phyloP scores from a whole-genome alignment of 2,797 vertebrate genomes.

The Anguilla megastoma region DNA sequence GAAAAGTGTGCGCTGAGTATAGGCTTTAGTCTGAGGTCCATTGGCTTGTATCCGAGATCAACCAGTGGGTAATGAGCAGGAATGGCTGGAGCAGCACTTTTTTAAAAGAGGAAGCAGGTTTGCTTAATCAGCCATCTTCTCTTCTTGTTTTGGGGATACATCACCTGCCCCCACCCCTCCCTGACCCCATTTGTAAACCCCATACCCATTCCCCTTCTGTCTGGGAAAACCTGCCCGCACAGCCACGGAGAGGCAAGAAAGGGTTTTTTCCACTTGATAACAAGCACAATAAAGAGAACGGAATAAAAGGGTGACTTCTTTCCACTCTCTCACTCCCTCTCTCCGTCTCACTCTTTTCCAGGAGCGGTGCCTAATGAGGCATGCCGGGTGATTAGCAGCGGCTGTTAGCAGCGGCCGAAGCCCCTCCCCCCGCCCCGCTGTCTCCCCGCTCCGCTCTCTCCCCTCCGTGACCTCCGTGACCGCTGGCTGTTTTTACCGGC shows the following conservation, averaged over 20 bases:
- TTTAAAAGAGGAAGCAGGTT: background rate
- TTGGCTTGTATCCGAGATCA: background rate
- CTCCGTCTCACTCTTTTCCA: conserved; percentile 21
- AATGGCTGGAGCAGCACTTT: background rate
- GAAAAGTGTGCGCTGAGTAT: too few species aligned
- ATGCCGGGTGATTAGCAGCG: conserved; percentile 57
- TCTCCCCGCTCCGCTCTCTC: conserved; percentile 34
- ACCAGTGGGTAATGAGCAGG: background rate
- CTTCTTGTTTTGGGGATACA: too few species aligned
- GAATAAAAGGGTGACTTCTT: conserved; percentile 31
- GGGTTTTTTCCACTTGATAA: conserved; percentile 42
- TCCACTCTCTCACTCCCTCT: background rate
- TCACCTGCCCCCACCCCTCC: background rate
- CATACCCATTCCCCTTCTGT: background rate
- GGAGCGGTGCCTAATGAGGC: conserved; percentile 57
- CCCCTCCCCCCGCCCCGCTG: conserved; percentile 24
- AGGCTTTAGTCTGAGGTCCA: background rate
- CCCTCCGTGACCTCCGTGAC: conserved; percentile 27
- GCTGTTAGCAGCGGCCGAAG: conserved; percentile 47
- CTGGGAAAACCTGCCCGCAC: background rate
- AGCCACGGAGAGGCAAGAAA: background rate
- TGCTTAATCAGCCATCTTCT: background rate
- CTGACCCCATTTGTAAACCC: background rate
- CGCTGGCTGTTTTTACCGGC: conserved; percentile 40
- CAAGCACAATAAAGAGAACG: conserved; percentile 20